phyloP scores from a whole-genome alignment of 2,797 vertebrate genomes.

The Hirundo rustica region DNA sequence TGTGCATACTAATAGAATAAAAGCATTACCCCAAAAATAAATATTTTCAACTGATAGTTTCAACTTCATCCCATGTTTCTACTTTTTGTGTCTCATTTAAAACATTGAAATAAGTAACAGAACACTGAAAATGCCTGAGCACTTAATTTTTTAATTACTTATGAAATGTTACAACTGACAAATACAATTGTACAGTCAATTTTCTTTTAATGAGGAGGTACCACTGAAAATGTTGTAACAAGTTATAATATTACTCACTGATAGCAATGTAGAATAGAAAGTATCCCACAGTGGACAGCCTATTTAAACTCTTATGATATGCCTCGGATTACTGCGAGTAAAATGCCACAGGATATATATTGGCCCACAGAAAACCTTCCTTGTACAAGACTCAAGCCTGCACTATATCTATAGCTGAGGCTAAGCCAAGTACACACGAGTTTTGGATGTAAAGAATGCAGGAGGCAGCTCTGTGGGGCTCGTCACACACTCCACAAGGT shows the following conservation, averaged over 20 bases:
- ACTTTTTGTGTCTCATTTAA: neutral
- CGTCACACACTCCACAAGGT: neutral
- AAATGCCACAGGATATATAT: neutral
- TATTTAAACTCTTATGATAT: neutral
- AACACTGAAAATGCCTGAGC: neutral
- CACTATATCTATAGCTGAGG: neutral
- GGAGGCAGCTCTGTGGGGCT: neutral
- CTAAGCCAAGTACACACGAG: neutral
- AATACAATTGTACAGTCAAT: neutral
- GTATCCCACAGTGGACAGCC: neutral
- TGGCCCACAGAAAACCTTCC: neutral
- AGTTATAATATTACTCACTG: neutral
- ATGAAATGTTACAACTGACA: neutral
- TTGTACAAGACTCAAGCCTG: neutral
- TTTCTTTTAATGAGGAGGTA: neutral
- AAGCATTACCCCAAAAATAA: constrained; percentile 54
- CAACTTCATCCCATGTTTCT: neutral
- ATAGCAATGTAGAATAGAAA: neutral
- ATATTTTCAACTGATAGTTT: constrained; percentile 36
- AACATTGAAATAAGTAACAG: neutral
- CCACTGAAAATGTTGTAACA: neutral
- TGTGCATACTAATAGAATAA: constrained; percentile 55
- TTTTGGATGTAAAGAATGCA: neutral
- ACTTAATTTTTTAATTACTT: neutral
- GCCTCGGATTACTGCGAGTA: neutral